A percentile compares a stretch with the other conserved stretches of the same genome.
phyloP scores from a whole-genome alignment of 2,888 invertebrate genomes.

The Caenorhabditis angaria region DNA sequence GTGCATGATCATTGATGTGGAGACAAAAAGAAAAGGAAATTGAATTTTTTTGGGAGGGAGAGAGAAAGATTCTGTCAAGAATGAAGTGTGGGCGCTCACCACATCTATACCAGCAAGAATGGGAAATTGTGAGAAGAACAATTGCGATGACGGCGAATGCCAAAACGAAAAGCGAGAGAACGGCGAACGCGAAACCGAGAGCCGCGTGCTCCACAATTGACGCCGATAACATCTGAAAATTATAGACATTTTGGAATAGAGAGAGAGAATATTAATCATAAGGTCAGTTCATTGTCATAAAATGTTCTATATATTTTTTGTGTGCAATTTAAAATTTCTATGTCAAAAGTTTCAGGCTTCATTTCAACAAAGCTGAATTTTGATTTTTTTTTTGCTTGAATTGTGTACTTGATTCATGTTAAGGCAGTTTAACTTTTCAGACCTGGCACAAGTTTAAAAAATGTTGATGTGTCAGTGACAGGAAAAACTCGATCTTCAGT shows the following conservation, averaged over 20 bases:
- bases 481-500: too few relatives aligned
- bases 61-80: neutral
- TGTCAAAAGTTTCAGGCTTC: too few relatives aligned
- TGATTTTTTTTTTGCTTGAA: too few relatives aligned
- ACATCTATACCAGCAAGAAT: conserved; percentile 59
- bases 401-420: too few relatives aligned
- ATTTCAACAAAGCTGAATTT: too few relatives aligned
- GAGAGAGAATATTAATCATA: too few relatives aligned
- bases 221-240: conserved; percentile 50
- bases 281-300: too few relatives aligned
- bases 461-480: too few relatives aligned
- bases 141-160: conserved; percentile 60
- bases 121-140: conserved; percentile 56
- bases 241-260: neutral
- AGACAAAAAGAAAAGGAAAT: neutral
- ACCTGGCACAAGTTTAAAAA: too few relatives aligned
- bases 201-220: conserved; percentile 56
- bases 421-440: too few relatives aligned
- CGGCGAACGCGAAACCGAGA: conserved; percentile 56
- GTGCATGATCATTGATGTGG: neutral
- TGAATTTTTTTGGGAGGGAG: neutral
- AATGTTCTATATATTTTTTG: too few relatives aligned
- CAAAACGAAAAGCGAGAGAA: conserved; percentile 56
- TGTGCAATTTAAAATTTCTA: too few relatives aligned
- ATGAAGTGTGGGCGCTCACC: conserved; percentile 37